Conservation (phyloP, 2,797 vertebrate species). For the Distichodus sexfasciatus region DNA sequence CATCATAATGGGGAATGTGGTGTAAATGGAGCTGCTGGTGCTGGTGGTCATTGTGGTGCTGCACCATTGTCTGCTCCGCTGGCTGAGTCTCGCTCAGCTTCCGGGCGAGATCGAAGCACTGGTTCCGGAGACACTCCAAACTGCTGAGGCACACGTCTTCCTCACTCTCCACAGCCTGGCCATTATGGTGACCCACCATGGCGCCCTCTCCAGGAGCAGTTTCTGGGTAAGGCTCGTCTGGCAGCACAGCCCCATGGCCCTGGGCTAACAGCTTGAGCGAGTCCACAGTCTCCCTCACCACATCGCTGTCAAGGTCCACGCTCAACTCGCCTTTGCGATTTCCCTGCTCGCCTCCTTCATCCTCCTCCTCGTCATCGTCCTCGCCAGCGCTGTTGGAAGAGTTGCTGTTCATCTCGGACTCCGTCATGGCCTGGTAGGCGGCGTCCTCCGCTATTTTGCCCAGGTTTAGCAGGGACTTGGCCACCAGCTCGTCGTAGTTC, state of each 20-base stretch:
- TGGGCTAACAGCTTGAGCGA: conserved; percentile 95
- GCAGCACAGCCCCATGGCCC: conserved; percentile 89
- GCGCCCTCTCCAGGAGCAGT: conserved; percentile 53
- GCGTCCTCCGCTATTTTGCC: conserved; percentile 90
- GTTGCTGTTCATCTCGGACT: conserved; percentile 90
- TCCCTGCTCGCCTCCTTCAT: conserved; percentile 50
- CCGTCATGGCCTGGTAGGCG: conserved; percentile 86
- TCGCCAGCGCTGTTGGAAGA: conserved; percentile 85
- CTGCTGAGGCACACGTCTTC: conserved; percentile 96
- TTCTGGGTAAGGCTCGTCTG: conserved; percentile 84
- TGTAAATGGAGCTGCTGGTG: conserved; percentile 58
- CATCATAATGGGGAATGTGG: conserved; percentile 40
- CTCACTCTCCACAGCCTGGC: conserved; percentile 83
- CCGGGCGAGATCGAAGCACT: conserved; percentile 94
- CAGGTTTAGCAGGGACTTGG: conserved; percentile 87
- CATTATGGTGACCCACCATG: conserved; percentile 68
- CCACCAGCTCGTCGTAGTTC: conserved; percentile 89
- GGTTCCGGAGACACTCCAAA: conserved; percentile 93
- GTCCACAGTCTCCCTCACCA: conserved; percentile 95
- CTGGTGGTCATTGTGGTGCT: conserved; percentile 59
- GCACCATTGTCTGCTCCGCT: conserved; percentile 62
- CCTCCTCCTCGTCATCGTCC: conserved; percentile 76
- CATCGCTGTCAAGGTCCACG: conserved; percentile 94
- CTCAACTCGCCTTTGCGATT: conserved; percentile 85
- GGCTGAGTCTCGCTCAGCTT: conserved; percentile 90